phyloP scores from a whole-genome alignment of 2,113 vertebrate genomes.

The Acrocephalus arundinaceus region DNA sequence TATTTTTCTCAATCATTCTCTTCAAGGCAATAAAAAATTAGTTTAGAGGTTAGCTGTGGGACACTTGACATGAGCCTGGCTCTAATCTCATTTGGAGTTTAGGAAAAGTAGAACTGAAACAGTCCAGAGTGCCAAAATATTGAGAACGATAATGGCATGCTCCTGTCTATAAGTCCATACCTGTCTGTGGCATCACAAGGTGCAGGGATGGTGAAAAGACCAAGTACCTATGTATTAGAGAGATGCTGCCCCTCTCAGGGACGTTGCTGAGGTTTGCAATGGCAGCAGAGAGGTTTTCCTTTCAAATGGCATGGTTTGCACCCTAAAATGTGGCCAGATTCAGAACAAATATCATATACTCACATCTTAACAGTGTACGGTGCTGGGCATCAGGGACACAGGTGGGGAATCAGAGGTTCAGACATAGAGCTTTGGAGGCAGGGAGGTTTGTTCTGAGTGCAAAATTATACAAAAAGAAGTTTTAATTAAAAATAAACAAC shows the following conservation, averaged over 20 bases:
- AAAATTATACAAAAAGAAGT: background rate
- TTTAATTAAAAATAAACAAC: background rate
- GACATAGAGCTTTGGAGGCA: background rate
- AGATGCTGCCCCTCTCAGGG: background rate
- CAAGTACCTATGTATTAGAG: no score
- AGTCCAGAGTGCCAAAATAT: background rate
- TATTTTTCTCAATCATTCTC: constrained; percentile 64
- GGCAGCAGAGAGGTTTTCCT: background rate
- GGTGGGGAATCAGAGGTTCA: background rate
- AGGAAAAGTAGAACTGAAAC: constrained; percentile 16
- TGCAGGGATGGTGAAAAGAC: background rate
- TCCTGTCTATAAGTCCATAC: background rate
- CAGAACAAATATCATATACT: background rate
- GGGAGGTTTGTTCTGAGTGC: background rate
- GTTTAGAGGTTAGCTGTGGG: constrained; percentile 61
- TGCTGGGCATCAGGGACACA: background rate
- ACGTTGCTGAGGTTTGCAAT: background rate
- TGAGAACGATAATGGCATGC: background rate
- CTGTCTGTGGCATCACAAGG: background rate
- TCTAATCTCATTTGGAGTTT: constrained; percentile 28
- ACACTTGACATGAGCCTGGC: constrained; percentile 23
- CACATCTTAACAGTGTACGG: no score
- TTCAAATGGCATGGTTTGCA: background rate
- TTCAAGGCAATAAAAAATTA: constrained; percentile 72
- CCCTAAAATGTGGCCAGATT: background rate